Conservation (phyloP, 2,797 vertebrate species). For the Chromis chromis region DNA sequence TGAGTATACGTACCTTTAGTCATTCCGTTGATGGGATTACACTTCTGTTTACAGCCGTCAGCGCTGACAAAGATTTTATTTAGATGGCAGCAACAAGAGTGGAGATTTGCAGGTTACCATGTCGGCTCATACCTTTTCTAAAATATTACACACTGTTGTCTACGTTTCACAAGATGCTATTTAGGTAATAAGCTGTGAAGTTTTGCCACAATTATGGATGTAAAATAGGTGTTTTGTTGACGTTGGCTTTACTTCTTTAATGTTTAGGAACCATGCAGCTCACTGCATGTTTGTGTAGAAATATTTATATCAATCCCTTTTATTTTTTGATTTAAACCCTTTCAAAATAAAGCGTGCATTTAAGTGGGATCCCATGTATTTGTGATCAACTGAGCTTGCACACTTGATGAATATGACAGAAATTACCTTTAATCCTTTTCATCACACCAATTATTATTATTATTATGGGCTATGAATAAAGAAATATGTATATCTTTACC, state of each 20-base stretch:
- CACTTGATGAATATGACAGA: background rate
- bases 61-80: background rate
- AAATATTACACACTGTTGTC: conserved; percentile 11
- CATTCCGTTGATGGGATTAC: conserved; percentile 18
- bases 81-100: background rate
- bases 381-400: background rate
- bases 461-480: background rate
- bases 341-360: background rate
- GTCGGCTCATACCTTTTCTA: background rate
- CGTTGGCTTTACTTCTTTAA: background rate
- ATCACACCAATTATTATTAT: background rate
- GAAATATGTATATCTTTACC: no score
- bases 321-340: background rate
- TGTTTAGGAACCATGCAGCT: no score
- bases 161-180: conserved; percentile 4
- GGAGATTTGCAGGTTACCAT: background rate
- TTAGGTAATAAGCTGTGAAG: background rate
- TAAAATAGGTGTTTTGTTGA: background rate
- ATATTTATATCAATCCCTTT: background rate
- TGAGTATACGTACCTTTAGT: conserved; percentile 10
- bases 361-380: background rate
- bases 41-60: conserved; percentile 23
- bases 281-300: background rate
- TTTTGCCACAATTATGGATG: background rate
- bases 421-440: background rate